Conservation (phyloP, 2,888 invertebrate species). For the Gisinianus flammeolus region DNA sequence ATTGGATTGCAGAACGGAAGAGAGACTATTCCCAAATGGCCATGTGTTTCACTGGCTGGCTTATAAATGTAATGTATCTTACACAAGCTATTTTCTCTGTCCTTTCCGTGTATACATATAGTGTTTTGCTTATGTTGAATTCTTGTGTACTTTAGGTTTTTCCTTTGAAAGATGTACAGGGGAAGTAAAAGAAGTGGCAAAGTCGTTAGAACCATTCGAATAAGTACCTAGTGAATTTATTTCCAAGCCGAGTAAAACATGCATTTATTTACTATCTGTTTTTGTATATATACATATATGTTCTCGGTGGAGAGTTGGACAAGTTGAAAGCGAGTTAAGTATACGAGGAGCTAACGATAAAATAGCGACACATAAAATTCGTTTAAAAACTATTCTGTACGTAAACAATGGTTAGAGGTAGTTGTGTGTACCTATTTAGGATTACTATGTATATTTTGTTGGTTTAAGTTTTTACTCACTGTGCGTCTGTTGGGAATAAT, state of each 20-base stretch:
- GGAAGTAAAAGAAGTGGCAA: neutral
- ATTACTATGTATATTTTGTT: neutral
- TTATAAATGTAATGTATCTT: conserved; percentile 14
- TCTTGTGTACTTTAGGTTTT: neutral
- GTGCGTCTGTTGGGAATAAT: neutral
- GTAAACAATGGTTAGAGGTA: neutral
- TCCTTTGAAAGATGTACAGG: neutral
- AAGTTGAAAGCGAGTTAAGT: neutral
- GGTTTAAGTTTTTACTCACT: neutral
- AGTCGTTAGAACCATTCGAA: conserved; percentile 7
- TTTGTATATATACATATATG: neutral
- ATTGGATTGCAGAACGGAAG: conserved; percentile 14
- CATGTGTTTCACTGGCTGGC: conserved; percentile 38
- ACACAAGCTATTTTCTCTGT: conserved; percentile 5
- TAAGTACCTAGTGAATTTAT: conserved; percentile 13
- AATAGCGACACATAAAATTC: conserved; percentile 29
- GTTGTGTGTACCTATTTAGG: neutral
- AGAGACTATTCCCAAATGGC: conserved; percentile 41
- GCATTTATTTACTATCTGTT: conserved; percentile 15
- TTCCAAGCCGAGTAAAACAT: neutral
- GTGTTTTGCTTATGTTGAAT: neutral
- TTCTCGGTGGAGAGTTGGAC: neutral
- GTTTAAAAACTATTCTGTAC: conserved; percentile 23
- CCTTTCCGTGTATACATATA: conserved; percentile 2
- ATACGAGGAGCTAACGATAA: conserved; percentile 20